Conservation (phyloP, 2,797 vertebrate genomes). For the Pyrocephalus nanus region DNA sequence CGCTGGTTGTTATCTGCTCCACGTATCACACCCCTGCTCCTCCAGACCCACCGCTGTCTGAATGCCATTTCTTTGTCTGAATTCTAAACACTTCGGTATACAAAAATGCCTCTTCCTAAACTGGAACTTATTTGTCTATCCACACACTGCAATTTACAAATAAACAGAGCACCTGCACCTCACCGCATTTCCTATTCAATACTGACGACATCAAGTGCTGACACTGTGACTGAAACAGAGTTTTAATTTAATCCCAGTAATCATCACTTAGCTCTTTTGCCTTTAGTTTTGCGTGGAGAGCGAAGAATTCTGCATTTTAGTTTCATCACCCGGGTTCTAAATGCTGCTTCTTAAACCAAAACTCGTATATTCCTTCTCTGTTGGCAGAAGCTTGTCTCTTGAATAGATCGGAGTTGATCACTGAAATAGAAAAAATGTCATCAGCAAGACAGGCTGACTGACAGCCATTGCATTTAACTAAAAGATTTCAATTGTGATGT, state of each 20-base stretch:
- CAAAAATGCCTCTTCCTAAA: neutral
- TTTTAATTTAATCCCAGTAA: neutral
- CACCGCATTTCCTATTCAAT: neutral
- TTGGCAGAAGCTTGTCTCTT: neutral
- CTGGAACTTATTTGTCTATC: slow-evolving; percentile 4
- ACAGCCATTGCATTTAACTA: slow-evolving; percentile 25
- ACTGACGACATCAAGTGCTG: neutral
- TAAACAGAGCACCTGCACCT: slow-evolving; percentile 4
- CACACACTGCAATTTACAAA: neutral
- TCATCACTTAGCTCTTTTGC: neutral
- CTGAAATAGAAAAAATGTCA: neutral
- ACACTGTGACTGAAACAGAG: neutral
- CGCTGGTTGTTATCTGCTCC: neutral
- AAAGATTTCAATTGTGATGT: neutral
- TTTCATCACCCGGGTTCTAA: neutral
- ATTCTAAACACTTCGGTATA: neutral
- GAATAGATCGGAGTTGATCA: neutral
- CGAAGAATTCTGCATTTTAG: neutral
- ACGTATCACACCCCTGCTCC: neutral
- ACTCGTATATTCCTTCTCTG: neutral
- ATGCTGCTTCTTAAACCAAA: neutral
- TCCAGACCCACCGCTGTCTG: neutral
- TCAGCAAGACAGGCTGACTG: slow-evolving; percentile 26
- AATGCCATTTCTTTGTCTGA: neutral
- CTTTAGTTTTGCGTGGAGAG: neutral